Evolutionary conservation across 64 coral and sea anemone genomes (phyloP).

Genomic region (Pocillopora damicornis): DNA sequence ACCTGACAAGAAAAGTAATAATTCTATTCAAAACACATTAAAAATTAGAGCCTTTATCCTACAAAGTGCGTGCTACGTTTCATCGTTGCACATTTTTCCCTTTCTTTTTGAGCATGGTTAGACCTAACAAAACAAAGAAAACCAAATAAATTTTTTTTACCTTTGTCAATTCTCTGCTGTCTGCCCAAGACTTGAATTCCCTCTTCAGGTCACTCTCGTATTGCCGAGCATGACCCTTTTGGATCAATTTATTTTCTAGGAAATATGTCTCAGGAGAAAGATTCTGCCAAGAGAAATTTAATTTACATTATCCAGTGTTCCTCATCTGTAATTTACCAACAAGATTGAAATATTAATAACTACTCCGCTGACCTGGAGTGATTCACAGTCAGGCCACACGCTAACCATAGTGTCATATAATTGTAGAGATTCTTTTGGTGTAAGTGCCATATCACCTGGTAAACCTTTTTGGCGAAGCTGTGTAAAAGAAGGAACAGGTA

Average conservation of each 20-base stretch:
- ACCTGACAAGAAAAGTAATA: background rate
- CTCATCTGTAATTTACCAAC: too few species aligned
- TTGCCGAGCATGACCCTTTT: background rate
- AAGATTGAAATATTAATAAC: too few species aligned
- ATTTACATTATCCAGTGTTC: too few species aligned
- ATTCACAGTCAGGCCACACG: conserved; percentile 4
- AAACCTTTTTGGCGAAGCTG: conserved; percentile 6
- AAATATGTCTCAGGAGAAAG: conserved; percentile 34
- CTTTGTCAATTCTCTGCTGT: background rate
- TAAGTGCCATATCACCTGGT: conserved; percentile 44
- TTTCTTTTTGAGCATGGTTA: too few species aligned
- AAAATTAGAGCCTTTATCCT: too few species aligned
- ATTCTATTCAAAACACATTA: too few species aligned
- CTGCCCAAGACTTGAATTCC: conserved; percentile 17
- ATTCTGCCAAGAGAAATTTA: background rate
- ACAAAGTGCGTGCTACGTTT: too few species aligned
- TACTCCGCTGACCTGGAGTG: conserved; percentile 4
- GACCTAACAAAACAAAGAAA: too few species aligned
- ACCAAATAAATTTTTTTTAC: background rate
- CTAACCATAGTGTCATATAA: conserved; percentile 27
- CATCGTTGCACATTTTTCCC: too few species aligned
- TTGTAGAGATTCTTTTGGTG: conserved; percentile 29
- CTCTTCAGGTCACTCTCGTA: conserved; percentile 32
- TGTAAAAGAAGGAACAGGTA: background rate
- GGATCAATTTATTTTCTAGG: conserved; percentile 9